These are phyloP conservation scores for Gobio gobio DNA, from an alignment of 2,113 vertebrate genomes.

Conservation along the genomic window DNA sequence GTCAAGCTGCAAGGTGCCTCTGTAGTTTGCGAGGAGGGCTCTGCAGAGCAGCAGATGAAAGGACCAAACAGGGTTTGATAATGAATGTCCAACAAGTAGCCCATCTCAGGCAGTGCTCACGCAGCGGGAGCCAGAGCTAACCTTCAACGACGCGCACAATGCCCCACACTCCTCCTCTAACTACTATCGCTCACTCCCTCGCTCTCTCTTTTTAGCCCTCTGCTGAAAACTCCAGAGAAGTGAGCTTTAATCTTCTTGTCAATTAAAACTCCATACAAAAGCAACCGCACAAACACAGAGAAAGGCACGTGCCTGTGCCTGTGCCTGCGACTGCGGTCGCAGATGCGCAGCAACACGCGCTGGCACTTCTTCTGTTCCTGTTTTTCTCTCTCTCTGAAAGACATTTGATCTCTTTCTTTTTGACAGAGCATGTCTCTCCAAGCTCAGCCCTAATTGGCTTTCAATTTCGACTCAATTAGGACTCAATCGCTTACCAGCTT, in stretches of 20 bases:
- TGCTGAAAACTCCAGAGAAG: conserved; percentile 64
- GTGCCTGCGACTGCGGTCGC: conserved; percentile 17
- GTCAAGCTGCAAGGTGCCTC: conserved; percentile 97
- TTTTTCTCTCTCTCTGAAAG: conserved; percentile 48
- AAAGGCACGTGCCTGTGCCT: conserved; percentile 18
- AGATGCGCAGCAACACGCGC: conserved; percentile 18
- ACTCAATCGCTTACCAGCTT: conserved; percentile 37
- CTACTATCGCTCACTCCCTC: conserved; percentile 32
- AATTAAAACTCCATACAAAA: conserved; percentile 70
- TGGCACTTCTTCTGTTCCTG: conserved; percentile 24
- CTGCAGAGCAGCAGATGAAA: conserved; percentile 93
- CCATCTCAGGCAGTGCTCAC: conserved; percentile 73
- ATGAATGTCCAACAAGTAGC: conserved; percentile 94
- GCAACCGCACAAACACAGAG: conserved; percentile 53
- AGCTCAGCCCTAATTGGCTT: conserved; percentile 57
- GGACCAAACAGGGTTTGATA: conserved; percentile 92
- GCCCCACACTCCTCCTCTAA: conserved; percentile 61
- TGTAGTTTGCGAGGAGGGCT: conserved; percentile 95
- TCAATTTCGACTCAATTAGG: conserved; percentile 58
- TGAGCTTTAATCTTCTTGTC: conserved; percentile 77
- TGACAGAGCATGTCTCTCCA: conserved; percentile 40
- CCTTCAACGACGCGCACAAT: conserved; percentile 73
- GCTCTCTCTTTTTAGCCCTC: conserved; percentile 56
- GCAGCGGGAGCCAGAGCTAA: conserved; percentile 72
- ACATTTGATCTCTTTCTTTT: conserved; percentile 59